phyloP scores from a whole-genome alignment of 1,140 invertebrate species.

The Drosophila nikananu region DNA sequence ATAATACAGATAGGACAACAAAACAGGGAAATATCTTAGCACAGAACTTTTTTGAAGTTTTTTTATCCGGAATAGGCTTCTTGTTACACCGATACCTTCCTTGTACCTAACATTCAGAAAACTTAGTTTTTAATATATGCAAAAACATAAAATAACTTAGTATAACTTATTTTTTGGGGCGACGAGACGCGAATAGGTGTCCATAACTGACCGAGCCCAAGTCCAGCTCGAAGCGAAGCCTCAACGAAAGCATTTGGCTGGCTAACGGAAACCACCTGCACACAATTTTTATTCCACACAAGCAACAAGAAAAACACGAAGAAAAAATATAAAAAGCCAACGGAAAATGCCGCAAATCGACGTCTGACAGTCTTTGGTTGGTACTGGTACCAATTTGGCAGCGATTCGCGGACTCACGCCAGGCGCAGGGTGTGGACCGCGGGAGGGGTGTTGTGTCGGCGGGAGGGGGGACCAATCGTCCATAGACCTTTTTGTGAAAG shows the following conservation, averaged over 20 bases:
- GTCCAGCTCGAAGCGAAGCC: conserved; percentile 22
- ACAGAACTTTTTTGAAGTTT: no score
- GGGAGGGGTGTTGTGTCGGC: not conserved
- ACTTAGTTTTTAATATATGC: not conserved
- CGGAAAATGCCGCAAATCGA: conserved; percentile 79
- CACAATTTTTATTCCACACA: conserved; percentile 61
- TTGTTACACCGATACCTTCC: not conserved
- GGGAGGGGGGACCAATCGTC: conserved; percentile 40
- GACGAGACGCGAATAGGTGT: conserved; percentile 12
- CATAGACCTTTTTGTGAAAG: conserved; percentile 80
- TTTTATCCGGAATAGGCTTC: no score
- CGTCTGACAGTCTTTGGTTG: conserved; percentile 69
- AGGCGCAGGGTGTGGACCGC: conserved; percentile 30
- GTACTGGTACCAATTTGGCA: conserved; percentile 76
- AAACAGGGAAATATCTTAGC: not conserved
- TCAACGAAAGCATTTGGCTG: conserved; percentile 34
- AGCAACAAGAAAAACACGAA: conserved; percentile 9
- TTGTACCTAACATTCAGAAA: not conserved
- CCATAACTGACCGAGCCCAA: conserved; percentile 29
- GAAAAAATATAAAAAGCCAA: conserved; percentile 55
- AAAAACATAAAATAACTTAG: not conserved
- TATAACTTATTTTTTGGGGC: conserved; percentile 9
- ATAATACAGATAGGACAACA: not conserved
- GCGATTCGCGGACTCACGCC: conserved; percentile 74
- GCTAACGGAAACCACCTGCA: conserved; percentile 74